These are phyloP conservation scores for Dryocosmus kuriphilus DNA, from an alignment of 2,888 invertebrate species.

Conservation along the genomic window DNA sequence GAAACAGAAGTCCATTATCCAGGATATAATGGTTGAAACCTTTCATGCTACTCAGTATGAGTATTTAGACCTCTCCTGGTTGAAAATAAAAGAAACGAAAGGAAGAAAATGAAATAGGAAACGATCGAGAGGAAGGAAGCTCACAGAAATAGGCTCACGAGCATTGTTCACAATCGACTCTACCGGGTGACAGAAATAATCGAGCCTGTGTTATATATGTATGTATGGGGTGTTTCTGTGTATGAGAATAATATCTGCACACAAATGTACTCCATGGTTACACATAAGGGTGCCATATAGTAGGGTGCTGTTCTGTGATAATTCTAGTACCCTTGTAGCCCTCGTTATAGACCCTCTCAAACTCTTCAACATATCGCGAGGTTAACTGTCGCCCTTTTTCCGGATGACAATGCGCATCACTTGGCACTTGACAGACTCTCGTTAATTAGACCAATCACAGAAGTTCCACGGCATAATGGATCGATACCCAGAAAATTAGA, in stretches of 20 bases:
- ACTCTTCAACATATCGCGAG: constrained; percentile 53
- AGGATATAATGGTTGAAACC: constrained; percentile 17
- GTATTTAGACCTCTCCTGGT: neutral
- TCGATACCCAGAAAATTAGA: constrained; percentile 1
- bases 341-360: constrained; percentile 54
- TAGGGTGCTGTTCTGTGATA: constrained; percentile 51
- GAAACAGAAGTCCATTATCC: neutral
- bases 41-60: constrained; percentile 14
- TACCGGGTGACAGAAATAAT: neutral
- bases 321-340: constrained; percentile 55
- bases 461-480: neutral
- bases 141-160: neutral
- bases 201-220: neutral
- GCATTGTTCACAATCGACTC: constrained; percentile 7
- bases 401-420: constrained; percentile 51
- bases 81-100: constrained; percentile 15
- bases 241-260: neutral
- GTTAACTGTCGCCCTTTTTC: constrained; percentile 53
- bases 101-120: constrained; percentile 24
- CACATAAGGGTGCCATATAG: constrained; percentile 44
- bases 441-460: constrained; percentile 49
- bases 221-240: neutral
- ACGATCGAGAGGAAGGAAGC: constrained; percentile 17
- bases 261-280: neutral
- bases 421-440: constrained; percentile 47